Percentiles rank a stretch among this genome's conserved stretches.
phyloP scores from a whole-genome alignment of 2,888 invertebrate genomes.

The Drosophila neoperkinsi region DNA sequence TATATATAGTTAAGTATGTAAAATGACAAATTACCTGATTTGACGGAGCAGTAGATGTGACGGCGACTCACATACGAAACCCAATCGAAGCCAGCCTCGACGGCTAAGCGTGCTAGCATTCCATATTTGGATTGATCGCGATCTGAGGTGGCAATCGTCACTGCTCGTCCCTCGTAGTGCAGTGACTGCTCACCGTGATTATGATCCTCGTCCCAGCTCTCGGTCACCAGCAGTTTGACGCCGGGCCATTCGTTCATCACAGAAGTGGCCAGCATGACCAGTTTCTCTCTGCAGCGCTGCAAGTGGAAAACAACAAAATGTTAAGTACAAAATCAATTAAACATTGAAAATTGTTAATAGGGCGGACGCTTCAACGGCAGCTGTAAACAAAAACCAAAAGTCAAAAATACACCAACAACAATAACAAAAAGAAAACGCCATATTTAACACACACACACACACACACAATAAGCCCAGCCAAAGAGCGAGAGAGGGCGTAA shows the following conservation, averaged over 20 bases:
- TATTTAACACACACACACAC: constrained; percentile 61
- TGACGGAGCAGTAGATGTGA: constrained; percentile 98
- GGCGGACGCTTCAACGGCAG: constrained; percentile 16
- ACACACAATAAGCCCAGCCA: constrained; percentile 4
- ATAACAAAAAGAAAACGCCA: constrained; percentile 59
- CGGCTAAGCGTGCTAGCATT: constrained; percentile 97
- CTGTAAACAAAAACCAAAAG: constrained; percentile 22
- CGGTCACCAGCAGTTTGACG: constrained; percentile 95
- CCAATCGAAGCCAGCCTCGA: constrained; percentile 99
- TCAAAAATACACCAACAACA: constrained; percentile 7
- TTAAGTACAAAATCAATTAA: constrained; percentile 37
- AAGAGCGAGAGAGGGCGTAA: constrained; percentile 16
- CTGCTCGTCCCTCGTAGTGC: constrained; percentile 98
- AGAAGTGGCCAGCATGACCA: constrained; percentile 96
- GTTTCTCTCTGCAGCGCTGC: constrained; percentile 97
- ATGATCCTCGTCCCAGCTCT: constrained; percentile 98
- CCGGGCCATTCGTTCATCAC: constrained; percentile 99
- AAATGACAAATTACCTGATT: constrained; percentile 91
- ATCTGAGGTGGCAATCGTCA: constrained; percentile 98
- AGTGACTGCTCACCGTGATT: constrained; percentile 90
- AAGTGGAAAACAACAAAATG: background rate
- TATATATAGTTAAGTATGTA: background rate
- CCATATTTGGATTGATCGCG: constrained; percentile 97
- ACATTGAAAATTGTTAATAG: constrained; percentile 28
- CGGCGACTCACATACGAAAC: constrained; percentile 97